phyloP scores from a whole-genome alignment of 2,113 vertebrate genomes.

The Galbula dea region DNA sequence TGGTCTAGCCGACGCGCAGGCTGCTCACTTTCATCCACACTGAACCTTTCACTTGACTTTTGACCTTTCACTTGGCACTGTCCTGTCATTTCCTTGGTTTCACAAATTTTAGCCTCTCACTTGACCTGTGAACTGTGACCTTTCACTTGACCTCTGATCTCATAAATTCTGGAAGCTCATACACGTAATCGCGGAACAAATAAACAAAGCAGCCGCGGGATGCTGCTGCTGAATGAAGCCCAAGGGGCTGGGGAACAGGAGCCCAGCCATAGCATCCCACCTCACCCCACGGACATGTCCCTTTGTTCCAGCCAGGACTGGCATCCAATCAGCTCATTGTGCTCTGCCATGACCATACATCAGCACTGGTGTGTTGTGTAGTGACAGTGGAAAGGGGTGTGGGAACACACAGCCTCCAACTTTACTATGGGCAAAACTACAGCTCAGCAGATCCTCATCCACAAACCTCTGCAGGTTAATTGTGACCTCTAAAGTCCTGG shows the following conservation, averaged over 20 bases:
- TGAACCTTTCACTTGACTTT: slow-evolving; percentile 76
- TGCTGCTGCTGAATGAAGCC: slow-evolving; percentile 46
- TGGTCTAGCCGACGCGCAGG: slow-evolving; percentile 32
- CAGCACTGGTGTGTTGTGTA: neutral
- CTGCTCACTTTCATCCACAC: slow-evolving; percentile 68
- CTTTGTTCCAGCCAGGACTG: neutral
- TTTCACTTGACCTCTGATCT: slow-evolving; percentile 76
- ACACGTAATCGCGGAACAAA: slow-evolving; percentile 72
- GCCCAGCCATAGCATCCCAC: neutral
- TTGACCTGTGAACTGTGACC: slow-evolving; percentile 76
- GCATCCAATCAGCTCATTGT: neutral
- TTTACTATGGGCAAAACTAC: neutral
- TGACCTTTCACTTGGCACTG: slow-evolving; percentile 79
- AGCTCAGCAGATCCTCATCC: neutral
- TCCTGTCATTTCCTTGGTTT: slow-evolving; percentile 79
- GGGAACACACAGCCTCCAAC: neutral
- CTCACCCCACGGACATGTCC: neutral
- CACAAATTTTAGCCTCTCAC: slow-evolving; percentile 78
- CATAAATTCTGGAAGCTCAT: slow-evolving; percentile 79
- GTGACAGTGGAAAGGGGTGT: neutral
- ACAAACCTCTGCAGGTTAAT: fast-evolving
- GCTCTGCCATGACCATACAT: neutral
- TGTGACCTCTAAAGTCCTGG: neutral
- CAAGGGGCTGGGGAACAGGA: slow-evolving; percentile 43
- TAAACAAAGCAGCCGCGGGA: slow-evolving; percentile 72